Evolutionary conservation across 2,888 invertebrate species (phyloP).

Genomic region (Himalopsyche kuldschensis): DNA sequence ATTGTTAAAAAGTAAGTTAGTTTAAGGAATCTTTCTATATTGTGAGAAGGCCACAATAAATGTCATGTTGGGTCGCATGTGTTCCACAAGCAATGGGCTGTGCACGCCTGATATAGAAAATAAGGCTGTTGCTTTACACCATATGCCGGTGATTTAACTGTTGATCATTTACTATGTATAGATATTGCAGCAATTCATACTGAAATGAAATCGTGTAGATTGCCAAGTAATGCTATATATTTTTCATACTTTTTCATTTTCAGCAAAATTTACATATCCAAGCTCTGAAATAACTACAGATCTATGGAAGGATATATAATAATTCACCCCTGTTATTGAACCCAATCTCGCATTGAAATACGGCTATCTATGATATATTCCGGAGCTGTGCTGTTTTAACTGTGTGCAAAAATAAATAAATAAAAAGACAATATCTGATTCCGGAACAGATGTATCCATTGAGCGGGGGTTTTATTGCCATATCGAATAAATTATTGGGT

Average conservation of each 20-base stretch:
- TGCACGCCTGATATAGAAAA: too few species aligned
- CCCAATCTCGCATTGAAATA: background rate
- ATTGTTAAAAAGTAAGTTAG: too few species aligned
- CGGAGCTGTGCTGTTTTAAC: background rate
- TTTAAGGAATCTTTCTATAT: too few species aligned
- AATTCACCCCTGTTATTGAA: background rate
- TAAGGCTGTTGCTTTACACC: too few species aligned
- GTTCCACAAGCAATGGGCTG: too few species aligned
- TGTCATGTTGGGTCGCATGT: too few species aligned
- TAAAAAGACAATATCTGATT: conserved; percentile 2
- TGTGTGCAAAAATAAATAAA: conserved; percentile 3
- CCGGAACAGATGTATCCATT: background rate
- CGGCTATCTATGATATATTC: background rate
- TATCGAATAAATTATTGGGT: background rate
- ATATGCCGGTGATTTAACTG: too few species aligned
- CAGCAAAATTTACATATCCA: background rate
- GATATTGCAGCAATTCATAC: too few species aligned
- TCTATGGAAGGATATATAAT: background rate
- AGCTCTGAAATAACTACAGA: background rate
- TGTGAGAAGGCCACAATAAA: too few species aligned
- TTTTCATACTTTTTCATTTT: background rate
- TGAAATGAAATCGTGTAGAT: too few species aligned
- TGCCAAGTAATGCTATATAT: background rate
- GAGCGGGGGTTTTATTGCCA: background rate
- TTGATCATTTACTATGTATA: too few species aligned